Conservation (phyloP, 2,888 invertebrate species). For the Zaprionus obscuricornis region DNA sequence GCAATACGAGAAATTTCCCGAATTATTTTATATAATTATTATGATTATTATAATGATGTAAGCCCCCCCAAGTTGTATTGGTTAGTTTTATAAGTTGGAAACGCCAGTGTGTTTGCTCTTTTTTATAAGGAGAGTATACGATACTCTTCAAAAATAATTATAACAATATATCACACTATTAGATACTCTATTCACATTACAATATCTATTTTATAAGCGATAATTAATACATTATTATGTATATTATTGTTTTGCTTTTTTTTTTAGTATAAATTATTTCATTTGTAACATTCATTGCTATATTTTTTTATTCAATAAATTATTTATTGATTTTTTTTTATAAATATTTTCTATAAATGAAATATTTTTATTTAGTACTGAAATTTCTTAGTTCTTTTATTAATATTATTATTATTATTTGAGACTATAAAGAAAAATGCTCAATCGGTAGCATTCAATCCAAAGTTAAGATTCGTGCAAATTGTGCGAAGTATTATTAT, state of each 20-base stretch:
- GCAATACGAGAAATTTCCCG: constrained; percentile 31
- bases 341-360: constrained; percentile 42
- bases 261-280: neutral
- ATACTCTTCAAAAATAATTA: neutral
- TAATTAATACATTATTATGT: neutral
- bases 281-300: neutral
- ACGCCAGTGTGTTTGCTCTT: neutral
- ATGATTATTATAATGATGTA: constrained; percentile 5
- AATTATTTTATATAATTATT: neutral
- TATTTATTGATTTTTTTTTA: constrained; percentile 43
- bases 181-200: neutral
- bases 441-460: constrained; percentile 35
- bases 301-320: constrained; percentile 39
- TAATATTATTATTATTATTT: constrained; percentile 4
- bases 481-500: constrained; percentile 55
- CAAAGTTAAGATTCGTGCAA: constrained; percentile 43
- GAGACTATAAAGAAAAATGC: neutral
- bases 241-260: neutral
- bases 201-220: neutral
- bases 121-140: neutral
- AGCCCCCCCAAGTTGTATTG: constrained; percentile 59
- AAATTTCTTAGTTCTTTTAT: constrained; percentile 26
- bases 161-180: no score
- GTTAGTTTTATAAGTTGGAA: constrained; percentile 37
- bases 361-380: no score